Conservation (phyloP, 2,113 vertebrate genomes). For the Phyllostomus discolor region DNA sequence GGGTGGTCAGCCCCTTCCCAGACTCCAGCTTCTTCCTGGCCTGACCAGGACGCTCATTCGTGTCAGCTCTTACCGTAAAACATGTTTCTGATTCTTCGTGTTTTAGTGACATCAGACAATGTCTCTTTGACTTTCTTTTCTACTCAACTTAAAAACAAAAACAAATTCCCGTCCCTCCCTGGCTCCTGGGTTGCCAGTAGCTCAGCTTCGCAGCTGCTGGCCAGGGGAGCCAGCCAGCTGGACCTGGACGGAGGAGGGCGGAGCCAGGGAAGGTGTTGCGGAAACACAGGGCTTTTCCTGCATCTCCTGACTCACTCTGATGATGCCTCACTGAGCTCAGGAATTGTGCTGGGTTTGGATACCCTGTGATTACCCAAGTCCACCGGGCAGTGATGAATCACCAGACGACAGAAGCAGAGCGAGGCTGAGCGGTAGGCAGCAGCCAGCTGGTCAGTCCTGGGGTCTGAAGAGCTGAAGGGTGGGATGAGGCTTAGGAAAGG, state of each 20-base stretch:
- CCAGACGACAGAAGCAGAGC: background rate
- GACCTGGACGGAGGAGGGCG: rapidly evolving
- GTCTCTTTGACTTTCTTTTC: background rate
- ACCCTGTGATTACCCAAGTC: background rate
- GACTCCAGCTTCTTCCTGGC: background rate
- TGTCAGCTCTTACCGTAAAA: background rate
- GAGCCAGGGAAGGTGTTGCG: rapidly evolving
- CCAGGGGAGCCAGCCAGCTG: background rate
- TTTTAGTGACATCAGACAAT: background rate
- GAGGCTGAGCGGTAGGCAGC: background rate
- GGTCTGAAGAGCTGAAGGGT: background rate
- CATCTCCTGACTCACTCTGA: background rate
- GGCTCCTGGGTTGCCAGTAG: background rate
- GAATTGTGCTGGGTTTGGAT: background rate
- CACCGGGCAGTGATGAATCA: background rate
- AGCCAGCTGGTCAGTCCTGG: no score
- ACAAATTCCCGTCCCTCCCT: background rate
- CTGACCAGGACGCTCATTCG: background rate
- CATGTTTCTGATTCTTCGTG: background rate
- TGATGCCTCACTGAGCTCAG: background rate
- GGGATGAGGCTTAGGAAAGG: background rate
- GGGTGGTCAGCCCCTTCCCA: rapidly evolving
- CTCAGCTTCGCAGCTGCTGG: background rate
- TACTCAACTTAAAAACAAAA: background rate
- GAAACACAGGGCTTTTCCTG: background rate